Base-by-base conservation (phyloP, 2,888 invertebrate genomes). In the Norana najaformis region DNA sequence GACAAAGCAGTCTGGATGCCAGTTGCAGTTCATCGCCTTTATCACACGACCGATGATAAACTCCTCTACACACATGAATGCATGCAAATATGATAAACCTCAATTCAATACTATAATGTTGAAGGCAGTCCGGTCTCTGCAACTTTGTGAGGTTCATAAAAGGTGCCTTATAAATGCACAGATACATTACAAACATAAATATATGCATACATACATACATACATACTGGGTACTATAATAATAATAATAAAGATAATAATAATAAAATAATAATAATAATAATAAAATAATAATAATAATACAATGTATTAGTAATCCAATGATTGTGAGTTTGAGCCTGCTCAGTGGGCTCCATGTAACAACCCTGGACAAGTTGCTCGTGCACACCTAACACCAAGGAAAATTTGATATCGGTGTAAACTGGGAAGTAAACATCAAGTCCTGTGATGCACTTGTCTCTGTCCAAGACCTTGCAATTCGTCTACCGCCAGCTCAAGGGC, bases 11-110 rank as follows among this genome's bases (percentile, higher is more conserved):
- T 97, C 96, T 3, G 99, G 99, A 95, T 99, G 99, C 99, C 99
- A 99, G 95, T 98, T 98, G 53, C 98, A 96, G 94, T 99, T 98
- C 98, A 99, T 99, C 0, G 99, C 99, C 95, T 99, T 99, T 94
- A 99, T 99, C 88, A 99, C 99, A 91, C 99, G 97, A 0, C 99
- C 99, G 94, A 99, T 98, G 91, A 99, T 98, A 95, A 99, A 99
- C 95, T 98, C 98, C 38, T 97, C 97, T 97, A 94, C 0, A 89
- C 38, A 89, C 41, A 89, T 30, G 20, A 20, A 83, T 53, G 37
- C n/a, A 83, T 35, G 4, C n/a, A 90, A 53, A 30, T 89, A 88
- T 37, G 23, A n/a, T 88, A 53, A 11, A n/a, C 1, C 69, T 69
- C n/a, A 41, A 13, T 41, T 41, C 20, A 20, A 18, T 47, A 13